Conservation (phyloP, 1,140 invertebrate genomes). For the Drosophila melanogaster region Release_6_plus_ISO1_MT NT_037436.4:12969001-12969500, state of each 20-base stretch:
- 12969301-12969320: constrained; percentile 60
- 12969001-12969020: constrained; percentile 47
- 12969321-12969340: constrained; percentile 61
- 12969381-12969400: constrained; percentile 49
- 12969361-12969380: constrained; percentile 16
- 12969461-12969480: constrained; percentile 56
- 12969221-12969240: constrained; percentile 62
- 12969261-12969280: constrained; percentile 38
- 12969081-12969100: not conserved
- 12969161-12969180: constrained; percentile 46
- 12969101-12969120: constrained; percentile 65
- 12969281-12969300: constrained; percentile 69
- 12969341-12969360: constrained; percentile 62
- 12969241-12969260: constrained; percentile 22
- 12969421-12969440: constrained; percentile 71
- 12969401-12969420: constrained; percentile 67
- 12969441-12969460: constrained; percentile 26
- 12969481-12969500: constrained; percentile 33
- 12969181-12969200: constrained; percentile 76
- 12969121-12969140: constrained; percentile 61
- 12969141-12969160: constrained; percentile 80
- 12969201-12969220: constrained; percentile 76
- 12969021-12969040: constrained; percentile 63
- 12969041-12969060: constrained; percentile 63
- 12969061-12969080: constrained; percentile 45